Evolutionary conservation across 2,113 vertebrate genomes (phyloP), one percentile per base, ranked within the genome.

Genomic region (Beaufortia kweichowensis): DNA sequence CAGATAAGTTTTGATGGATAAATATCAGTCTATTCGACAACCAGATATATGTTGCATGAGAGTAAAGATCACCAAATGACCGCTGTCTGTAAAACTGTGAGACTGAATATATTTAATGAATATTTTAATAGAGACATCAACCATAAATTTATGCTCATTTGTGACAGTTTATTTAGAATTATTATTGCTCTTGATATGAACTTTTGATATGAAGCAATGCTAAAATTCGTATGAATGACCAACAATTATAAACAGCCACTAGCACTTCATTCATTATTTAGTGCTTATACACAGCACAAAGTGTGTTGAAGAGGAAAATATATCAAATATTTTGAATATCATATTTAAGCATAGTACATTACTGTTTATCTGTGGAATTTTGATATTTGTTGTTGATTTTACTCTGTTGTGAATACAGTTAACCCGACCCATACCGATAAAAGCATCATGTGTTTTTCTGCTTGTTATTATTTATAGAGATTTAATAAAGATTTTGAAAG

Each of bases 1-100:
- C 14, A 77, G 53, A 65, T 78, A 76, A 57, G 41, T 48, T 57
- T 77, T 81, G 57, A 81, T 60, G 31, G 64, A 48, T 59, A 74
- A 81, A 60, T 31, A 78, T 71, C 43, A 81, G 67, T 53, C 75
- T 71, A 72, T 55, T 53, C 48, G 29, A 7, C 31, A 70, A 14
- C 41, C 12, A 46, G 41, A 12, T 12, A 53, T 53, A 8, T 75
- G 23, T 10, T 61, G 55, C 72, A 55, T 73, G 29, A 61, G 19
- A 5, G 6, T 21, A 53, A 21, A n/a, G 67, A 3, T 74, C 56
- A 53, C 14, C 41, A 79, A 31, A 72, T 31, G 50, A 41, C 29
- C 4, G n/a, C 66, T 72, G 53, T 43, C 8, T 72, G 55, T 72
- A 35, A 35, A 56, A 56, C 31, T 14, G 26, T 50, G 9, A 48